A percentile compares a stretch with the other conserved stretches of the same genome.
These are phyloP conservation scores for Thunnus albacares DNA, from an alignment of 2,797 vertebrate genomes.

Conservation along the genomic window DNA sequence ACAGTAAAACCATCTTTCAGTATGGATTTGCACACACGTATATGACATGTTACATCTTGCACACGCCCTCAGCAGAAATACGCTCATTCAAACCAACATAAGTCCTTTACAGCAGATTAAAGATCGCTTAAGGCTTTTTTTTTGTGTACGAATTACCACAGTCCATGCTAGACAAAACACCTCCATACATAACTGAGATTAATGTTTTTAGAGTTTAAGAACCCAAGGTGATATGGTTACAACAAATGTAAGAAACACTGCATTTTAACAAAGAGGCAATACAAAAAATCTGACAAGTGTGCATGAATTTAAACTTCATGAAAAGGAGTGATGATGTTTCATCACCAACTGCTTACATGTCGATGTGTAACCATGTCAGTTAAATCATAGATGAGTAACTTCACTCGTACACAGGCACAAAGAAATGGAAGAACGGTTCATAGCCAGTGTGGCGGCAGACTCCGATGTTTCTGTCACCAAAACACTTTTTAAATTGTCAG, in stretches of 20 bases:
- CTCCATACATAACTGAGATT: constrained; percentile 62
- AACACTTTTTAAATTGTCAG: constrained; percentile 55
- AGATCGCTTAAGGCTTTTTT: constrained; percentile 75
- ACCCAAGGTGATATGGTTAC: constrained; percentile 62
- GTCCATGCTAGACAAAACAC: constrained; percentile 71
- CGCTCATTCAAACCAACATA: constrained; percentile 62
- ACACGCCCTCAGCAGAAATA: constrained; percentile 71
- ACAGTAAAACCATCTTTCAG: constrained; percentile 69
- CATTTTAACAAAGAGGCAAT: constrained; percentile 66
- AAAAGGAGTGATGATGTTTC: constrained; percentile 46
- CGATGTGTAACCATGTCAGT: constrained; percentile 51
- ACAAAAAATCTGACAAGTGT: constrained; percentile 45
- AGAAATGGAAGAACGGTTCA: constrained; percentile 81
- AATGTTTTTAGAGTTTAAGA: constrained; percentile 57
- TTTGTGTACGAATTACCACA: constrained; percentile 76
- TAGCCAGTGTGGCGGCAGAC: constrained; percentile 40
- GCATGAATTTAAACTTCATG: constrained; percentile 48
- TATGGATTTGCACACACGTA: constrained; percentile 66
- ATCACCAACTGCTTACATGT: constrained; percentile 40
- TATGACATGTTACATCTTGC: constrained; percentile 69
- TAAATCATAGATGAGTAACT: constrained; percentile 58
- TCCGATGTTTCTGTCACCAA: constrained; percentile 38
- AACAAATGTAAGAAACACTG: constrained; percentile 67
- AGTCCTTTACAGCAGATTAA: constrained; percentile 70
- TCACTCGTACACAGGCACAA: constrained; percentile 78